phyloP scores from a whole-genome alignment of 37 sponge, comb jelly and placozoan species.

The Aphrocallistes beatrix region DNA sequence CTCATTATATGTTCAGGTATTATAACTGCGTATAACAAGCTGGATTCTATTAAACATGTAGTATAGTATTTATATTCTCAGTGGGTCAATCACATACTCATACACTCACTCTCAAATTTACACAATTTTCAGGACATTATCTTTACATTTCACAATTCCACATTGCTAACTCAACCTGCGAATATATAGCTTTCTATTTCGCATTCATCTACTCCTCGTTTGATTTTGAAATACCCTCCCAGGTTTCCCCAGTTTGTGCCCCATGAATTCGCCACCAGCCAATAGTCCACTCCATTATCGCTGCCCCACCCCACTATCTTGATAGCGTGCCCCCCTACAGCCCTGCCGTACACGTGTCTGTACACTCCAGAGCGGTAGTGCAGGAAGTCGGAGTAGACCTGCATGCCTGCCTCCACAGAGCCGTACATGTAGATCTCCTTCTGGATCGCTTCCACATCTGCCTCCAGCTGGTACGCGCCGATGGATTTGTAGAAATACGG shows the following conservation, averaged over 20 bases:
- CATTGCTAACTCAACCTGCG: neutral
- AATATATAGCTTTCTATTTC: neutral
- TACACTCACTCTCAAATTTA: no score
- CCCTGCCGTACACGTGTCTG: neutral
- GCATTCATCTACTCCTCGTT: constrained; percentile 9
- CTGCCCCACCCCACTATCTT: constrained; percentile 22
- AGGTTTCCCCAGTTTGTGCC: neutral
- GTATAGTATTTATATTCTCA: no score
- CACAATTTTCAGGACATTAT: no score
- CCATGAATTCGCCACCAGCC: constrained; percentile 19
- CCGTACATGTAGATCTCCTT: neutral
- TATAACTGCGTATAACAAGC: no score
- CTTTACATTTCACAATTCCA: no score
- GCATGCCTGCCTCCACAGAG: neutral
- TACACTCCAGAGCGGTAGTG: constrained; percentile 6
- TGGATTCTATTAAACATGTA: no score
- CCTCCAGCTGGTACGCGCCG: neutral
- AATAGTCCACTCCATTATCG: neutral
- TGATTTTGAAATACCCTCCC: constrained; percentile 13
- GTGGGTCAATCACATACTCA: no score
- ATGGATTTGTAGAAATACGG: neutral
- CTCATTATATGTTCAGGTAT: neutral
- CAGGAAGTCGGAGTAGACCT: constrained; percentile 3
- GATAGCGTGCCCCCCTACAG: constrained; percentile 10
- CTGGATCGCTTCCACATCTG: neutral